phyloP scores from a whole-genome alignment of 2,888 invertebrate genomes.

The Nemurella pictetii region DNA sequence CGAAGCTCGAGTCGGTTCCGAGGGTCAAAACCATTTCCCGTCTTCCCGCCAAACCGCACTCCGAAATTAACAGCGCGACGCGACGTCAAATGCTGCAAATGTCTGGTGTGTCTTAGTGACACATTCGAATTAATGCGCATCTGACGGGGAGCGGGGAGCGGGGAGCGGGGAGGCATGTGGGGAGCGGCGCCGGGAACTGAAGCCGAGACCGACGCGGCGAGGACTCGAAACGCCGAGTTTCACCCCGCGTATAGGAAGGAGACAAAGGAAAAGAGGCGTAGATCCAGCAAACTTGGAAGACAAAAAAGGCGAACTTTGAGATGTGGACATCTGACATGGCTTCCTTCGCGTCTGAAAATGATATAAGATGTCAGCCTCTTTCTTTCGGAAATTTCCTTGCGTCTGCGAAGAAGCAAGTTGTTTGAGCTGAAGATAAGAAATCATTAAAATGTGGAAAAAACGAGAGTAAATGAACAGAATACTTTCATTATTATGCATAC shows the following conservation, averaged over 20 bases:
- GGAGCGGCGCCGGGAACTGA: not conserved
- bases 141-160: not conserved
- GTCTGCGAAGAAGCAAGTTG: not conserved
- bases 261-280: not conserved
- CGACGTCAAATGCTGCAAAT: not conserved
- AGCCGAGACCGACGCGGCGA: not conserved
- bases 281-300: not conserved
- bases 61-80: not conserved
- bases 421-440: not conserved
- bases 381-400: not conserved
- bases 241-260: not conserved
- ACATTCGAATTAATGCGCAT: not conserved
- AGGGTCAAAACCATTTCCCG: not conserved
- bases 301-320: not conserved
- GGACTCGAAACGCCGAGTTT: not conserved
- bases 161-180: not conserved
- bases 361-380: not conserved
- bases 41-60: not conserved
- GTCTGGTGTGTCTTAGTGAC: not conserved
- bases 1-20: not conserved
- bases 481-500: not conserved
- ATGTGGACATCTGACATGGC: not conserved
- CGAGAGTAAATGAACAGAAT: not conserved
- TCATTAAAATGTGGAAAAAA: not conserved
- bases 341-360: not conserved